Conservation (phyloP, 2,113 vertebrate genomes). For the Pangasianodon hypophthalmus region DNA sequence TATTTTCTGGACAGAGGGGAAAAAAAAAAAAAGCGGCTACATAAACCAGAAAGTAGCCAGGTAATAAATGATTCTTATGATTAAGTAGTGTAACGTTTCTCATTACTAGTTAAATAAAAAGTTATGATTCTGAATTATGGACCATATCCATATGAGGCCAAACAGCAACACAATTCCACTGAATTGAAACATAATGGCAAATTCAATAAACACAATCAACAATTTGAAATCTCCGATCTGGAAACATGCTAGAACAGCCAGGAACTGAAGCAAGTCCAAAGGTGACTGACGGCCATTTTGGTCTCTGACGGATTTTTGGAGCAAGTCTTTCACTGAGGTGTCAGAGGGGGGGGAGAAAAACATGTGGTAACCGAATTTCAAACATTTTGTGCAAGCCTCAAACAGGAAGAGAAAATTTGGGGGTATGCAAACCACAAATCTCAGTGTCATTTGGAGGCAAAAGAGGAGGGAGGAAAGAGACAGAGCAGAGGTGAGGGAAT, state of each 20-base stretch:
- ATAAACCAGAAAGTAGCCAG: neutral
- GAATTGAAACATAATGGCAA: conserved; percentile 24
- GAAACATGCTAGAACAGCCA: conserved; percentile 49
- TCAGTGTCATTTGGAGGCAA: conserved; percentile 37
- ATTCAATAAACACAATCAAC: conserved; percentile 31
- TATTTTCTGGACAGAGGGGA: neutral
- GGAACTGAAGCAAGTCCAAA: conserved; percentile 18
- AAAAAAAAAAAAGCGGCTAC: neutral
- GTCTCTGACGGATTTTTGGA: conserved; percentile 25
- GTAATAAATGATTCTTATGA: neutral
- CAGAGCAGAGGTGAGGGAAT: conserved; percentile 4
- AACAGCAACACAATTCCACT: conserved; percentile 29
- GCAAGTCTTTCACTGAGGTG: conserved; percentile 28
- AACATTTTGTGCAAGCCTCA: conserved; percentile 46
- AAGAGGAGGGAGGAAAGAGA: conserved; percentile 17
- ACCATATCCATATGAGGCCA: conserved; percentile 8
- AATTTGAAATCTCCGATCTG: conserved; percentile 23
- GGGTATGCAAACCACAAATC: conserved; percentile 47
- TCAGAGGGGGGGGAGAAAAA: neutral
- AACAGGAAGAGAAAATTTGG: conserved; percentile 43
- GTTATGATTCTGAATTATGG: neutral
- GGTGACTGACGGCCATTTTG: conserved; percentile 10
- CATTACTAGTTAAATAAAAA: conserved; percentile 14
- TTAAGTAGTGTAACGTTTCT: conserved; percentile 41
- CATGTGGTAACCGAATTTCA: conserved; percentile 19